These are phyloP conservation scores for Chaetodon auriga DNA, from an alignment of 2,113 vertebrate genomes.

Conservation along the genomic window DNA sequence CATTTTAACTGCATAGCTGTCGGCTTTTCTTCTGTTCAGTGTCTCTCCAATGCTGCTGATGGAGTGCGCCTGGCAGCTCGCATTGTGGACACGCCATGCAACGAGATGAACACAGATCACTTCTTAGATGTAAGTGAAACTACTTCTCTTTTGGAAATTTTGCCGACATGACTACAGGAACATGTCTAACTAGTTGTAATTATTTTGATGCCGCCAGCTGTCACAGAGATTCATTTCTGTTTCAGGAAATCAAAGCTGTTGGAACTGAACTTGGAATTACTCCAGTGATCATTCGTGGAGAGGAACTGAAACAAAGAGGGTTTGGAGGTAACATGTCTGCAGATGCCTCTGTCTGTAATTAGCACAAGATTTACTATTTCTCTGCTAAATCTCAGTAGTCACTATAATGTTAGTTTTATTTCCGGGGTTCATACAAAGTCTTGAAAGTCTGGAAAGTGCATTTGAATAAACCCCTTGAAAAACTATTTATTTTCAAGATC, in stretches of 20 bases:
- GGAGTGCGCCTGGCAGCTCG: conserved; percentile 94
- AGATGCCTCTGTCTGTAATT: neutral
- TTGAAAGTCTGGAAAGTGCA: too few relatives aligned
- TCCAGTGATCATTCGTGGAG: conserved; percentile 92
- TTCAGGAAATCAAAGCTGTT: conserved; percentile 94
- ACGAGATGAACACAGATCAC: conserved; percentile 95
- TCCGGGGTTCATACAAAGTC: neutral
- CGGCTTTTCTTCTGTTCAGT: conserved; percentile 80
- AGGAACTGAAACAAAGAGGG: conserved; percentile 92
- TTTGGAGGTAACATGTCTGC: conserved; percentile 90
- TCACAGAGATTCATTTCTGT: conserved; percentile 32
- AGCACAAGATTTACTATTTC: too few relatives aligned
- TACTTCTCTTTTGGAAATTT: neutral
- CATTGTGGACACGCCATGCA: conserved; percentile 97
- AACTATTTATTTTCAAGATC: too few relatives aligned
- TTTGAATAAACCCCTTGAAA: too few relatives aligned
- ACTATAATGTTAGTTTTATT: neutral
- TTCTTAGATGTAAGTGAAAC: conserved; percentile 89
- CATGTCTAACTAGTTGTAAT: neutral
- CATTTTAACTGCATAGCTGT: neutral
- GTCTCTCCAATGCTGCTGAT: conserved; percentile 90
- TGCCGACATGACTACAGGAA: neutral
- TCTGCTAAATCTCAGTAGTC: neutral
- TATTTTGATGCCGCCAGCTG: neutral
- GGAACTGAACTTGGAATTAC: conserved; percentile 91